Evolutionary conservation across 2,797 vertebrate species (phyloP), one percentile per base, ranked within the genome.

Genomic region (Mareca strepera): DNA sequence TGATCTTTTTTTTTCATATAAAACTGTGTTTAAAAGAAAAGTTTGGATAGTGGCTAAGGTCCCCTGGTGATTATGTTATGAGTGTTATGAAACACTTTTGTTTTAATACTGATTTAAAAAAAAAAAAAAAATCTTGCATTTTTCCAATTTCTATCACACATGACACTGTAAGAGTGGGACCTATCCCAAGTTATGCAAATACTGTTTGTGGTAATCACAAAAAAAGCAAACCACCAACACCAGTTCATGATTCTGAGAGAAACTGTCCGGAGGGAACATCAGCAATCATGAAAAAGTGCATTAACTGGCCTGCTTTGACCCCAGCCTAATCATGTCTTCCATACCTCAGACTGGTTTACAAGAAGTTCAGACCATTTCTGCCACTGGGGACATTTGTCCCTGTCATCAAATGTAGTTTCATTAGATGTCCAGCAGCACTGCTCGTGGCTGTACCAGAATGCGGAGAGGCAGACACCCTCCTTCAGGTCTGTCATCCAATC

Each of bases 401-500:
- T 97, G 97, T 99, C 99, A 31, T 99, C 99, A 1, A 99, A 99
- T 1, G 99, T 99, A 0, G 99, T 99, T 97, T 99, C 98, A 2
- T 99, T 99, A 58, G 99, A 99, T 0, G 99, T 99, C 99, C 99
- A 99, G 98, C 99, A 99, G 97, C 99, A 99, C 96, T 99, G 99
- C 96, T 99, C 99, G 0, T 99, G 99, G 96, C 99, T 99, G 98
- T 99, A 99, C 98, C 98, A 99, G 98, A 99, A 99, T 10, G 98
- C 99, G 6, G 98, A 98, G 29, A 99, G 97, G 91, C 99, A 99
- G 94, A 99, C 99, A 2, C 99, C 99, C 64, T 99, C 99, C 70
- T 99, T 99, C 96, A 99, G 98, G 96, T 99, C 99, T 0, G 99
- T 99, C 99, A 99, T 99, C 99, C 99, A 99, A 96, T 99, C 99